Conservation (phyloP, 37 sponge, comb jelly and placozoan genomes). For the Petrosia ficiformis region DNA sequence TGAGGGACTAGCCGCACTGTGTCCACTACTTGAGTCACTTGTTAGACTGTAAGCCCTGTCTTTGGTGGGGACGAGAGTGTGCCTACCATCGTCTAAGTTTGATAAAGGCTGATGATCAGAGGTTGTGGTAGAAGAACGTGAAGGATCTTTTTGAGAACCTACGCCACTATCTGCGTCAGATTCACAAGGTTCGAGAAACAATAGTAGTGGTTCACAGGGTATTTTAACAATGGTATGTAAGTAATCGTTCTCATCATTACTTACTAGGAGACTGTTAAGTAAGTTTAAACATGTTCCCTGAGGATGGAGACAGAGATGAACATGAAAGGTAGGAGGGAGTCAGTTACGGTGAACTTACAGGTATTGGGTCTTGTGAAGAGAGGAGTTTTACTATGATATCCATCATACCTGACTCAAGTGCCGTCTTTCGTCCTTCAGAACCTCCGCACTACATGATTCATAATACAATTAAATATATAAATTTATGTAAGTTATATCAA, state of each 20-base stretch:
- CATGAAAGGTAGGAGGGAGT: neutral
- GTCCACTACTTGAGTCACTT: conserved; percentile 3
- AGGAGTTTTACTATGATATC: conserved; percentile 77
- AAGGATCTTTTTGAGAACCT: neutral
- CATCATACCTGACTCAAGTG: conserved; percentile 74
- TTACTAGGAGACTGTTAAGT: conserved; percentile 59
- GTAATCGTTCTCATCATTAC: conserved; percentile 67
- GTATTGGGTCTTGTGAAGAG: conserved; percentile 69
- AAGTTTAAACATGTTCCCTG: conserved; percentile 75
- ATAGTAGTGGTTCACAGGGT: conserved; percentile 71
- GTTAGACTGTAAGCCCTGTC: neutral
- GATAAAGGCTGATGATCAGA: neutral
- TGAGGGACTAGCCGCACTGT: conserved; percentile 24
- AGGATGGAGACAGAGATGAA: neutral
- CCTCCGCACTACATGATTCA: conserved; percentile 41
- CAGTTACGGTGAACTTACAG: conserved; percentile 25
- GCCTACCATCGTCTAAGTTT: neutral
- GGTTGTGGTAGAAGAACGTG: conserved; percentile 9
- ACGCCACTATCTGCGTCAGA: conserved; percentile 38
- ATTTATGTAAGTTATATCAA: neutral
- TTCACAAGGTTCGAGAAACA: conserved; percentile 60
- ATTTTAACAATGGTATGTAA: conserved; percentile 64
- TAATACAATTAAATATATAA: neutral
- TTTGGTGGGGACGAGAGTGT: neutral
- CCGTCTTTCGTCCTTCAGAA: conserved; percentile 63